Evolutionary conservation across 2,888 invertebrate species (phyloP).

Genomic region (Parochlus steinenii): DNA sequence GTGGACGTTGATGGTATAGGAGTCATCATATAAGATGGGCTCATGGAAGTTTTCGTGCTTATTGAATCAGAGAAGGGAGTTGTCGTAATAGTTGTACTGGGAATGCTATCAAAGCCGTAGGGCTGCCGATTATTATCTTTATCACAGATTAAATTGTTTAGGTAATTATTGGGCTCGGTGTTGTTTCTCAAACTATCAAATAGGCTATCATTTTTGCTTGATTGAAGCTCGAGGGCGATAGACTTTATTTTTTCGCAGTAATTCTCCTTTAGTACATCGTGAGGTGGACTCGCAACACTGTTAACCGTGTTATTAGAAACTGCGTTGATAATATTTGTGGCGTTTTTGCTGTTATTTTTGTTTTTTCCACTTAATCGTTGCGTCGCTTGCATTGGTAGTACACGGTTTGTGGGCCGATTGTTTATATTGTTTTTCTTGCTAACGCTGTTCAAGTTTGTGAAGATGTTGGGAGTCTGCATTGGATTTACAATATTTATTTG

Average conservation of each 20-base stretch:
- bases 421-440: slow-evolving; percentile 20
- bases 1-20: no score
- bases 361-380: no score
- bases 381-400: slow-evolving; percentile 61
- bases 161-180: no score
- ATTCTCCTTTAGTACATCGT: slow-evolving; percentile 12
- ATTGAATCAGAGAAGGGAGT: no score
- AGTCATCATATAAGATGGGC: no score
- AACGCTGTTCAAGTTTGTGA: slow-evolving; percentile 19
- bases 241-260: slow-evolving; percentile 12
- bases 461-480: slow-evolving; percentile 35
- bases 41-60: no score
- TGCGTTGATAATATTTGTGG: not conserved
- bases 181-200: slow-evolving; percentile 10
- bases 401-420: slow-evolving; percentile 58
- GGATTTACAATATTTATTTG: slow-evolving; percentile 59
- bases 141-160: no score
- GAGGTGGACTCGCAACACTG: slow-evolving; percentile 13
- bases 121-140: no score
- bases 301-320: slow-evolving; percentile 10
- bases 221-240: slow-evolving; percentile 11
- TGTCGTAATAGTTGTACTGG: no score
- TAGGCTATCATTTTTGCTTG: slow-evolving; percentile 9
- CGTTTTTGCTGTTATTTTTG: slow-evolving; percentile 1
- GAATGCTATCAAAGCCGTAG: no score